Percentiles rank a stretch among this genome's conserved stretches.
phyloP scores from a whole-genome alignment of 2,888 invertebrate genomes.

The Rhingia campestris region DNA sequence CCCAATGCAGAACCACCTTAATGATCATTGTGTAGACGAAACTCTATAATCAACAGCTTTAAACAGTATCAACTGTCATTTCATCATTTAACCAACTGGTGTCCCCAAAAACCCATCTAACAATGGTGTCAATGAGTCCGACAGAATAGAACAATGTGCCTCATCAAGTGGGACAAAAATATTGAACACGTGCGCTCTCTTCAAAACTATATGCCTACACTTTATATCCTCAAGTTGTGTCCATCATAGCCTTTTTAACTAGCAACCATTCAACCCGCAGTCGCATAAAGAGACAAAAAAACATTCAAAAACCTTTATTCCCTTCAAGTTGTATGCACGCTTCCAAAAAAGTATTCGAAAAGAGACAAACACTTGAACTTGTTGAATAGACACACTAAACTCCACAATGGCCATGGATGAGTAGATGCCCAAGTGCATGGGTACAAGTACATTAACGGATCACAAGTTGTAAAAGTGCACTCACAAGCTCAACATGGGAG shows the following conservation, averaged over 20 bases:
- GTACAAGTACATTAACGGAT: slow-evolving; percentile 63
- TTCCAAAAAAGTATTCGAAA: slow-evolving; percentile 33
- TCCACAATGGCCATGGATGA: slow-evolving; percentile 56
- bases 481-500: slow-evolving; percentile 50
- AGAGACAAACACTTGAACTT: slow-evolving; percentile 72
- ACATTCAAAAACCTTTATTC: slow-evolving; percentile 16
- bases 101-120: no score
- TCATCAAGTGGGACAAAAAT: slow-evolving; percentile 54
- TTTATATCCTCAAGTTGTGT: slow-evolving; percentile 25
- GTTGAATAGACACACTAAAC: slow-evolving; percentile 43
- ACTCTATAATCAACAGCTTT: no score
- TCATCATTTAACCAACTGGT: no score
- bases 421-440: slow-evolving; percentile 47
- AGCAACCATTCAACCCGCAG: neutral
- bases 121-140: neutral
- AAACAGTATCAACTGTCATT: no score
- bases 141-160: slow-evolving; percentile 3
- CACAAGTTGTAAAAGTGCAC: slow-evolving; percentile 48
- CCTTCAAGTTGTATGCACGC: slow-evolving; percentile 53
- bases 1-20: no score
- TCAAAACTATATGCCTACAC: slow-evolving; percentile 47
- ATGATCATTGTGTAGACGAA: no score
- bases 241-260: neutral
- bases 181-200: slow-evolving; percentile 69
- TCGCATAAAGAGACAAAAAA: neutral